Conservation (phyloP, 2,113 vertebrate genomes). For the Tetrax tetrax region DNA sequence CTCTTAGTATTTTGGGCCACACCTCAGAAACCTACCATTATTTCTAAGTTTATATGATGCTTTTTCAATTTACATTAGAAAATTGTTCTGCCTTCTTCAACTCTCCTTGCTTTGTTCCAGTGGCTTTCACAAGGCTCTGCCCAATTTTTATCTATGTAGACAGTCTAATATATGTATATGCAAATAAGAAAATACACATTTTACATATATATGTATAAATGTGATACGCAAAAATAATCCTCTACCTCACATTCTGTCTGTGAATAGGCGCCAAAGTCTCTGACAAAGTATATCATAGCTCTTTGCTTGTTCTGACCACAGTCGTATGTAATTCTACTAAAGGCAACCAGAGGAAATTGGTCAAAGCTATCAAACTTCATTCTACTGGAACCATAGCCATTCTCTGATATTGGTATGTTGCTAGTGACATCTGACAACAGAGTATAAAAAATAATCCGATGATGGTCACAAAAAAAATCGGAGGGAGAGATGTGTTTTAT, state of each 20-base stretch:
- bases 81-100: neutral
- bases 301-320: neutral
- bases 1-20: neutral
- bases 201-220: too few relatives aligned
- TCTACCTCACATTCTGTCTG: neutral
- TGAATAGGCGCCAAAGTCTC: neutral
- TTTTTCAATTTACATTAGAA: neutral
- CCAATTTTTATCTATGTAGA: neutral
- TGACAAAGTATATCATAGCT: neutral
- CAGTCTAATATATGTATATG: neutral
- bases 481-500: neutral
- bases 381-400: neutral
- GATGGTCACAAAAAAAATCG: conserved; percentile 2
- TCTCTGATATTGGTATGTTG: neutral
- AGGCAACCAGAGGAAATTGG: neutral
- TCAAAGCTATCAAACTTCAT: conserved; percentile 20
- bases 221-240: neutral
- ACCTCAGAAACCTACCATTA: neutral
- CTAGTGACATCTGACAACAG: neutral
- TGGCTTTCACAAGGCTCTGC: neutral
- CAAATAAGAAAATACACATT: neutral
- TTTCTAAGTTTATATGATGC: neutral
- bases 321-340: neutral
- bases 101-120: neutral
- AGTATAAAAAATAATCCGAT: conserved; percentile 10